These are phyloP conservation scores for Manis javanica DNA, from an alignment of 2,797 vertebrate species.

Conservation along the genomic window DNA sequence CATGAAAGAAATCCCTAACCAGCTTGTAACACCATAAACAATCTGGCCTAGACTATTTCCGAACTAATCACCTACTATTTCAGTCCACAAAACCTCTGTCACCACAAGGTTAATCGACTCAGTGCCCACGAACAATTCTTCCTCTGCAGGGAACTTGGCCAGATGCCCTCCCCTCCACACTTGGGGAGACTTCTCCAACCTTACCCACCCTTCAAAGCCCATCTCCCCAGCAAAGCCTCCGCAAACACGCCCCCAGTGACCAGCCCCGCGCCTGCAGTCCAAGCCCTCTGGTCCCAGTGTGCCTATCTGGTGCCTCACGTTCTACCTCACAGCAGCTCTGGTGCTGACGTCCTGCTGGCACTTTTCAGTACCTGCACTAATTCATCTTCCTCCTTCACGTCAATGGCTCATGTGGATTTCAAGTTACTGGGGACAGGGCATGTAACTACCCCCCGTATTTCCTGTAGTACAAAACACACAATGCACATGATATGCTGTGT, in stretches of 20 bases:
- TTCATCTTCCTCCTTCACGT: background rate
- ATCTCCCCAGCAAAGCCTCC: accelerated
- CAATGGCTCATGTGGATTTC: background rate
- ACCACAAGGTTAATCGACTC: background rate
- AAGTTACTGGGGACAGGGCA: background rate
- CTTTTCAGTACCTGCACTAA: accelerated
- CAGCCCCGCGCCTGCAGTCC: background rate
- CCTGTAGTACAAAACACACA: background rate
- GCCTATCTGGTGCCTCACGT: background rate
- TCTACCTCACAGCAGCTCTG: background rate
- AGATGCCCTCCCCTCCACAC: background rate
- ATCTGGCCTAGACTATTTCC: background rate
- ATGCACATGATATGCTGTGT: accelerated
- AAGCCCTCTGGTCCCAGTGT: accelerated
- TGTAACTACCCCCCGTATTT: background rate
- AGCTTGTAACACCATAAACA: background rate
- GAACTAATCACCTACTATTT: background rate
- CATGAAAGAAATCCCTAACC: background rate
- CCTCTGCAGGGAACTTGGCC: background rate
- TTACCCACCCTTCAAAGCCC: background rate
- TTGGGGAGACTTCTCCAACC: no score
- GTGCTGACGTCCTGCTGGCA: accelerated
- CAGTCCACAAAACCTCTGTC: background rate
- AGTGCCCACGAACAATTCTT: background rate
- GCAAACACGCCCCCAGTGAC: no score